Conservation (phyloP, 2,888 invertebrate species). For the Andrena chrysosceles region DNA sequence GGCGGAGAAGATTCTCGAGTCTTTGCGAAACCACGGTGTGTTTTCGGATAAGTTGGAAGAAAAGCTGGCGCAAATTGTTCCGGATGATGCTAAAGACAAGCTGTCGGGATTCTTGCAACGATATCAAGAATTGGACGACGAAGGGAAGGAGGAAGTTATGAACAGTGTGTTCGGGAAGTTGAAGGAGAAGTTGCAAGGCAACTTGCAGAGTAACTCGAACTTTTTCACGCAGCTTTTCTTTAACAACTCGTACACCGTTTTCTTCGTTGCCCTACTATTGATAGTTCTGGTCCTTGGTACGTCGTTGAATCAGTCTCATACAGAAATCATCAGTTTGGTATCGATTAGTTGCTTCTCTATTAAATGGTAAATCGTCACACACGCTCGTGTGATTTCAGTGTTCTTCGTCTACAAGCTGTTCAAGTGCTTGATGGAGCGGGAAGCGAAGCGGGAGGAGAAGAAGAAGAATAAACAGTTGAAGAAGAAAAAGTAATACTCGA, state of each 20-base stretch:
- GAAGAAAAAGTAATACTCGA: conserved; percentile 89
- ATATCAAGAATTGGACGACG: conserved; percentile 76
- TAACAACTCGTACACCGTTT: conserved; percentile 34
- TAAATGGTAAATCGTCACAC: conserved; percentile 8
- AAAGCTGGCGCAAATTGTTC: conserved; percentile 60
- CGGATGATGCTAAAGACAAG: conserved; percentile 62
- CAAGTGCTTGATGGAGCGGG: conserved; percentile 91
- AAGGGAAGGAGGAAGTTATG: conserved; percentile 83
- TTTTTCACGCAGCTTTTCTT: conserved; percentile 3
- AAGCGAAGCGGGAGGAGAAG: conserved; percentile 92
- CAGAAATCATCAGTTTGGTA: conserved; percentile 1
- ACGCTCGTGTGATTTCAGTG: conserved; percentile 87
- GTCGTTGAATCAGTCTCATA: conserved; percentile 13
- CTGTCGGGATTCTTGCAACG: conserved; percentile 63
- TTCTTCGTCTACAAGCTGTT: conserved; percentile 95
- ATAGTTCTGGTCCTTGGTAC: conserved; percentile 61
- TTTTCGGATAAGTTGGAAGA: conserved; percentile 54
- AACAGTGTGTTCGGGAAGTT: conserved; percentile 77
- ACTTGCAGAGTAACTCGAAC: conserved; percentile 1
- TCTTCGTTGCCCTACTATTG: conserved; percentile 49
- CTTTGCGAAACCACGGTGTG: conserved; percentile 19
- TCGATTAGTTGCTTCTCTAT: background rate
- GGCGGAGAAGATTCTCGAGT: conserved; percentile 47
- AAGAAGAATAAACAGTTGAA: conserved; percentile 92
- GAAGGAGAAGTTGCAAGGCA: conserved; percentile 78